phyloP scores from a whole-genome alignment of 2,113 vertebrate genomes.

The Cichladusa arquata region DNA sequence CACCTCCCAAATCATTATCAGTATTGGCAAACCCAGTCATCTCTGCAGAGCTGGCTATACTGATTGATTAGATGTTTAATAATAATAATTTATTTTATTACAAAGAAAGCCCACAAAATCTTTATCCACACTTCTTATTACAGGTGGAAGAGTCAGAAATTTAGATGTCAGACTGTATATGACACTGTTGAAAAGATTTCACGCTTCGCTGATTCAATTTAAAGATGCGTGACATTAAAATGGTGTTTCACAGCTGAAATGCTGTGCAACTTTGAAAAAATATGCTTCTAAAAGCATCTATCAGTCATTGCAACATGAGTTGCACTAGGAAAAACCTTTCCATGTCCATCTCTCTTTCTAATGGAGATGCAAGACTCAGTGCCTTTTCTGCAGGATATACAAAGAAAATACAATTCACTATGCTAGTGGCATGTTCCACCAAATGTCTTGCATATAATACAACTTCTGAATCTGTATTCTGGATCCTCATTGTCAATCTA shows the following conservation, averaged over 20 bases:
- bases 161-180: background rate
- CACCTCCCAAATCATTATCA: background rate
- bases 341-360: background rate
- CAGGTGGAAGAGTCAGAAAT: background rate
- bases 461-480: background rate
- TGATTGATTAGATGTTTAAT: background rate
- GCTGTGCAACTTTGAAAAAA: background rate
- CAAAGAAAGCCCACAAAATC: background rate
- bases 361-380: background rate
- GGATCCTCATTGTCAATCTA: background rate
- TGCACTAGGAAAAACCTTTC: background rate
- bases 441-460: background rate
- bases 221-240: conserved; percentile 11
- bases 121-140: background rate
- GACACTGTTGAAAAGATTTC: background rate
- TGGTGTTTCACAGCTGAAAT: background rate
- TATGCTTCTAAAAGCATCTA: background rate
- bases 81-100: background rate
- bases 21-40: background rate
- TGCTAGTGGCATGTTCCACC: background rate
- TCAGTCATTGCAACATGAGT: background rate
- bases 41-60: background rate
- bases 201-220: background rate
- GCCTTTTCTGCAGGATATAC: background rate
- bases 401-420: background rate